phyloP scores from a whole-genome alignment of 2,113 vertebrate genomes.

The Dolichotis patagonum region DNA sequence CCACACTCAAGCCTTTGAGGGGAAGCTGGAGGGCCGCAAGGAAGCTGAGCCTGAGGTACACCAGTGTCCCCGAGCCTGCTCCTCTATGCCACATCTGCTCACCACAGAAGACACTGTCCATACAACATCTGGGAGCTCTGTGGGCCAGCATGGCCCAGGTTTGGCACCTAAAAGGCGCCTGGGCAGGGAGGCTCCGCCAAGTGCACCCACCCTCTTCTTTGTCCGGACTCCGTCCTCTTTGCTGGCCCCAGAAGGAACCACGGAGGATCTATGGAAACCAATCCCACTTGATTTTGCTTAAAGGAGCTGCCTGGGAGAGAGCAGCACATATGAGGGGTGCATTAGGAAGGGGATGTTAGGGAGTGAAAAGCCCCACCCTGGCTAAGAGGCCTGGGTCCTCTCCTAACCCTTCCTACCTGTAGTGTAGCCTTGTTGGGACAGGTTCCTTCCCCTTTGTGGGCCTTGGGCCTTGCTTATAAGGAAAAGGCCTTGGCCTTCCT shows the following conservation, averaged over 20 bases:
- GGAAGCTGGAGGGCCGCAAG: not conserved
- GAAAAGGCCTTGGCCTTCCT: not conserved
- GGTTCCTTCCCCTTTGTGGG: not conserved
- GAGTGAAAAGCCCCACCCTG: not conserved
- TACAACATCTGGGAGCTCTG: fast-evolving
- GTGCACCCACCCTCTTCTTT: not conserved
- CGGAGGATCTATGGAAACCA: not conserved
- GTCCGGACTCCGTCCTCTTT: not conserved
- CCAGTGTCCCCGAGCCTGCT: fast-evolving
- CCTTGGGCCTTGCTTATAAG: not conserved
- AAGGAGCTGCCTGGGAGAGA: not conserved
- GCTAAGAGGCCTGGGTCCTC: not conserved
- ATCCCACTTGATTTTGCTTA: not conserved
- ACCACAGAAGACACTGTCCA: not conserved
- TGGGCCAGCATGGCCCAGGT: not conserved
- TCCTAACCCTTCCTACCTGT: not conserved
- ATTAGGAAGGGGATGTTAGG: not conserved
- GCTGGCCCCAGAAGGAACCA: not conserved
- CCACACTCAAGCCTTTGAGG: not conserved
- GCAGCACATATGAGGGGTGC: not conserved
- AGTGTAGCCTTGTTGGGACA: not conserved
- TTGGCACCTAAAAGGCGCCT: not conserved
- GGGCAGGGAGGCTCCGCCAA: not conserved
- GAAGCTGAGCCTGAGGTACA: not conserved
- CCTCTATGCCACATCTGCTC: fast-evolving